These are phyloP conservation scores for Tachina fera DNA, from an alignment of 2,888 invertebrate species.

Conservation along the genomic window DNA sequence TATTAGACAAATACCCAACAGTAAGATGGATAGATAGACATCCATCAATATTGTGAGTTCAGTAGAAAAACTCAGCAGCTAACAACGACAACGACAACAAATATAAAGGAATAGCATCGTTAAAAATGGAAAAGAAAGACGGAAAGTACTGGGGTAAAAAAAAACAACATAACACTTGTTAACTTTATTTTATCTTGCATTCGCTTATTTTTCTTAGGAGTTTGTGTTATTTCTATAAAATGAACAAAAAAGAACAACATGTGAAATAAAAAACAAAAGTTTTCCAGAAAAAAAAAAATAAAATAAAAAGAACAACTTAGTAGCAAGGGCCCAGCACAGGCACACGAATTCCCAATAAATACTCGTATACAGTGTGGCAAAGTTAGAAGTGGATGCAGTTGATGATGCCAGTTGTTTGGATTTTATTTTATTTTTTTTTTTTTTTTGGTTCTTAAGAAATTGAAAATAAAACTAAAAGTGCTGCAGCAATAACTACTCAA, in stretches of 20 bases:
- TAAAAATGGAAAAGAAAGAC: constrained; percentile 15
- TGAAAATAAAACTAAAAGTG: constrained; percentile 58
- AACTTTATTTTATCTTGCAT: constrained; percentile 44
- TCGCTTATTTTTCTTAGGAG: constrained; percentile 25
- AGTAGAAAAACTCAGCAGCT: constrained; percentile 65
- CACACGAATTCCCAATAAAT: constrained; percentile 64
- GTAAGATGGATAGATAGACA: constrained; percentile 46
- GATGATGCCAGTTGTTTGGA: constrained; percentile 48
- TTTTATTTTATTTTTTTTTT: not conserved
- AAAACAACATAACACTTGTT: constrained; percentile 72
- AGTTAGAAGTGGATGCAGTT: constrained; percentile 30
- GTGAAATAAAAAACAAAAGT: constrained; percentile 43
- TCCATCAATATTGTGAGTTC: constrained; percentile 51
- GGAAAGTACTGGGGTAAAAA: constrained; percentile 73
- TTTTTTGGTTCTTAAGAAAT: constrained; percentile 52
- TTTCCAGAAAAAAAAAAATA: constrained; percentile 1
- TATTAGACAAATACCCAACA: constrained; percentile 64
- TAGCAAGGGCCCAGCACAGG: not conserved
- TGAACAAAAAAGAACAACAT: constrained; percentile 4
- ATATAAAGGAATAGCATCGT: constrained; percentile 72
- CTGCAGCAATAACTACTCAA: constrained; percentile 30
- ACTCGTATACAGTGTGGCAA: constrained; percentile 36
- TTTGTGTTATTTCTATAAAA: constrained; percentile 35
- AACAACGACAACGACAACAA: constrained; percentile 73
- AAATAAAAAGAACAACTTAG: constrained; percentile 4